Evolutionary conservation across 92 coral and sea anemone genomes (phyloP).

Genomic region (Parazoanthus atlanticus): DNA sequence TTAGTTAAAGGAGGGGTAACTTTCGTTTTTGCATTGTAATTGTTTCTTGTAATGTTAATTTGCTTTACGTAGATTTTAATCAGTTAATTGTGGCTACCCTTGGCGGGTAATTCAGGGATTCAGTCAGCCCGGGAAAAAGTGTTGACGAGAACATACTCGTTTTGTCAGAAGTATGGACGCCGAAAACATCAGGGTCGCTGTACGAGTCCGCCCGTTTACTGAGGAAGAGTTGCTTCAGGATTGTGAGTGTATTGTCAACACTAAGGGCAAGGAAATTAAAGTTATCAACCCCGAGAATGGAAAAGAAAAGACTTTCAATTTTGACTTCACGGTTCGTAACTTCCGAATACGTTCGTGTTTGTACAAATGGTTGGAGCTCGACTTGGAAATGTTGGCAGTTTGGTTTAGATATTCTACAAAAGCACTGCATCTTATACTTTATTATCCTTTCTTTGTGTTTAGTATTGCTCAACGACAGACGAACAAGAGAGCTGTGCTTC

Average conservation of each 20-base stretch:
- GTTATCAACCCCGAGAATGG: slow-evolving; percentile 80
- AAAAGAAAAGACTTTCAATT: slow-evolving; percentile 78
- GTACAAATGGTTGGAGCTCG: slow-evolving; percentile 39
- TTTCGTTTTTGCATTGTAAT: slow-evolving; percentile 19
- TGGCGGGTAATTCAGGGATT: slow-evolving; percentile 27
- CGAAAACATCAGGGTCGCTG: slow-evolving; percentile 78
- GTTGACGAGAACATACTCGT: background rate
- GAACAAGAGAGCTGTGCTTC: slow-evolving; percentile 29
- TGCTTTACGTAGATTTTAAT: background rate
- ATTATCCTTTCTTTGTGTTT: slow-evolving; percentile 35
- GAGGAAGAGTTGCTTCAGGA: slow-evolving; percentile 74
- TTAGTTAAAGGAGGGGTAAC: slow-evolving; percentile 44
- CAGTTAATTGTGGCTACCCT: background rate
- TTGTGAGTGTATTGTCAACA: slow-evolving; percentile 70
- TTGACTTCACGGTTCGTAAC: slow-evolving; percentile 86
- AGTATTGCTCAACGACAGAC: slow-evolving; percentile 57
- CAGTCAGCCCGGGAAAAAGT: slow-evolving; percentile 2
- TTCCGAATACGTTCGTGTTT: background rate
- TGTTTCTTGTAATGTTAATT: slow-evolving; percentile 2
- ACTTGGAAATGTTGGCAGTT: slow-evolving; percentile 34
- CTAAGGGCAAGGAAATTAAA: slow-evolving; percentile 71
- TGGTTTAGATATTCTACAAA: slow-evolving; percentile 11
- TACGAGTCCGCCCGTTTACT: slow-evolving; percentile 77
- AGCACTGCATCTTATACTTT: slow-evolving; percentile 22
- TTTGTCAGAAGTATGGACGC: slow-evolving; percentile 32